Base-by-base conservation (phyloP, 2,888 invertebrate genomes). In the Campoplex capitator region DNA sequence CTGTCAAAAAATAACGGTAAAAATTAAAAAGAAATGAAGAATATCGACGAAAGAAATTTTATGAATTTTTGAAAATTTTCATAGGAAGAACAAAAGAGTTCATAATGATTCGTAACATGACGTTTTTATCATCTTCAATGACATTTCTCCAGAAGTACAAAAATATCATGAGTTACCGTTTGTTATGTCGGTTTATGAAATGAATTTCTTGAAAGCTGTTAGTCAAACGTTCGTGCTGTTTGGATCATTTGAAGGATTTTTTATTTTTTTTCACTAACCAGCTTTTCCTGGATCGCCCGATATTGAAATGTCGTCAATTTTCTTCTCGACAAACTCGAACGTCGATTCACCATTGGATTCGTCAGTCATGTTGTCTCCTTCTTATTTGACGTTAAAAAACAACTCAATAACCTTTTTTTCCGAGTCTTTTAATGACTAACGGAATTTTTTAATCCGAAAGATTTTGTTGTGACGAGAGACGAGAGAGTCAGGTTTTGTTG, bases 341-440 rank as follows among this genome's bases (percentile, higher is more conserved):
- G 93, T 93, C 28, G 93, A 93, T 89, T 94, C 94, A 71, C 93
- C 93, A 86, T 93, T 94, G 18, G 93, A 93, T 89, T 94, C 94
- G 89, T 94, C 94, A n/a, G 93, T 93, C 94, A 94, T 94, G 88
- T 86, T 88, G 77, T n/a, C 54, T 28, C 23, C 45, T 70, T n/a
- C 32, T 76, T 67, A 67, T 67, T 65, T 67, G 13, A 32, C 32
- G 32, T 16, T 32, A 62, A 7, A 62, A 32, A 62, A 62, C 32
- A 32, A 62, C 13, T 6, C 16, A 32, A 13, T 62, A 11, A 28
- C 35, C 11, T 13, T 56, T n/a, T 54, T n/a, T 23, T 16, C 38
- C 45, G 2, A 45, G 48, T 77, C 11, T 35, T 54, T 51, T 0
- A 23, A 38, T 18, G 7, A 8, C 9, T 8, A 6, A 32, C 62